phyloP scores from a whole-genome alignment of 92 coral and sea anemone genomes.

The Muricea muricata region DNA sequence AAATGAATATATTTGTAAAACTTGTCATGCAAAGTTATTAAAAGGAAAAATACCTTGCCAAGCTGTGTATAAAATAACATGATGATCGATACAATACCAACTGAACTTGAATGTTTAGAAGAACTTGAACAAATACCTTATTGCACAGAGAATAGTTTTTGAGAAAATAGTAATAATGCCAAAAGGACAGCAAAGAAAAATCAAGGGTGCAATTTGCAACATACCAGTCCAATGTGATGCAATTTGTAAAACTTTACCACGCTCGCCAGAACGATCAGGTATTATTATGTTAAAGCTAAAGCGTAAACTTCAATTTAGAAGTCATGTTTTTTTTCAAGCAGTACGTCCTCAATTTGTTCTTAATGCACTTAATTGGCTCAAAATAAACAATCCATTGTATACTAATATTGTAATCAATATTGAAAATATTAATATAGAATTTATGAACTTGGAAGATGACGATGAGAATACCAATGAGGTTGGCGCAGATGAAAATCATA shows the following conservation, averaged over 20 bases:
- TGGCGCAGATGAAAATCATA: too few species aligned
- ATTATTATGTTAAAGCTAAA: too few species aligned
- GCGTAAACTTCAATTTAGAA: slow-evolving; percentile 50
- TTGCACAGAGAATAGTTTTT: slow-evolving; percentile 64
- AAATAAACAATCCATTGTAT: not conserved
- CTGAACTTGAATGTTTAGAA: slow-evolving; percentile 54
- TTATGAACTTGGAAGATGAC: too few species aligned
- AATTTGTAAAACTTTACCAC: slow-evolving; percentile 63
- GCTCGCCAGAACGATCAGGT: slow-evolving; percentile 64
- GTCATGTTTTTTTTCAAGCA: slow-evolving; percentile 68
- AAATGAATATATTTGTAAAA: too few species aligned
- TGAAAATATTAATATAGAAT: not conserved
- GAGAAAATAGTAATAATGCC: slow-evolving; percentile 61
- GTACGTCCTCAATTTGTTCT: slow-evolving; percentile 51
- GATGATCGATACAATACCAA: too few species aligned
- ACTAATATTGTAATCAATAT: slow-evolving; percentile 5
- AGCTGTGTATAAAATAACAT: too few species aligned
- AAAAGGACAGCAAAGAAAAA: slow-evolving; percentile 62
- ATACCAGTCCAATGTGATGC: too few species aligned
- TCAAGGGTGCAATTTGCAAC: slow-evolving; percentile 71
- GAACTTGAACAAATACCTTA: slow-evolving; percentile 71
- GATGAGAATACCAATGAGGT: too few species aligned
- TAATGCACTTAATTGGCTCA: not conserved
- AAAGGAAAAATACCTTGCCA: too few species aligned
- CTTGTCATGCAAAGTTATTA: too few species aligned